phyloP scores from a whole-genome alignment of 1,140 invertebrate species.

The Tribolium madens region DNA sequence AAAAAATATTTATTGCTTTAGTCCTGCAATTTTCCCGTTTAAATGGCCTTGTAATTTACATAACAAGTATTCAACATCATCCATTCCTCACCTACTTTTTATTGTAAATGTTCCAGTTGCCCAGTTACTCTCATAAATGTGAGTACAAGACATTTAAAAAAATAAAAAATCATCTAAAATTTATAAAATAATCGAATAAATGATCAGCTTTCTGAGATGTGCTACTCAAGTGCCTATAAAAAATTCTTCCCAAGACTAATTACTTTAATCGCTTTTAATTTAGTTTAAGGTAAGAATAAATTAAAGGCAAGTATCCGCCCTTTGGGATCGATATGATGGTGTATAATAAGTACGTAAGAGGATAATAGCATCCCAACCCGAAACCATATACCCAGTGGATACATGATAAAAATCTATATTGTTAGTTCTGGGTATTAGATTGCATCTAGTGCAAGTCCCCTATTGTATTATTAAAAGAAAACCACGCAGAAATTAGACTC shows the following conservation, averaged over 20 bases:
- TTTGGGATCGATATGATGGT: slow-evolving; percentile 16
- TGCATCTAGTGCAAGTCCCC: slow-evolving; percentile 14
- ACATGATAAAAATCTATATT: slow-evolving; percentile 23
- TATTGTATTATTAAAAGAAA: slow-evolving; percentile 21
- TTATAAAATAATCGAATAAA: no score
- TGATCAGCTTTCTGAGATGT: no score
- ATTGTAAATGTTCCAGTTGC: background rate
- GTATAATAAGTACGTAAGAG: slow-evolving; percentile 28
- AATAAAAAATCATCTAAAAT: no score
- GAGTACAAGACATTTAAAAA: no score
- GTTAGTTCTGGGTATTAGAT: slow-evolving; percentile 31
- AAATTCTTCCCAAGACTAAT: background rate
- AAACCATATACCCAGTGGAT: slow-evolving; percentile 23
- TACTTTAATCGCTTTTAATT: background rate
- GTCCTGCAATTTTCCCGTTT: background rate
- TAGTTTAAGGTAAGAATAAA: slow-evolving; percentile 14
- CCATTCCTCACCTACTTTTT: background rate
- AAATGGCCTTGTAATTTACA: background rate
- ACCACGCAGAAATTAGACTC: slow-evolving; percentile 16
- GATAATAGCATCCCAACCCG: slow-evolving; percentile 18
- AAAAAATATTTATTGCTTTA: slow-evolving; percentile 10
- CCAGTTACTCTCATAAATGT: background rate
- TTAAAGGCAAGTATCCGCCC: slow-evolving; percentile 3
- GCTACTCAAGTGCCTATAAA: no score
- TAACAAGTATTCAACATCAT: background rate